Conservation (phyloP, 2,888 invertebrate genomes). For the Smittia sp. region DNA sequence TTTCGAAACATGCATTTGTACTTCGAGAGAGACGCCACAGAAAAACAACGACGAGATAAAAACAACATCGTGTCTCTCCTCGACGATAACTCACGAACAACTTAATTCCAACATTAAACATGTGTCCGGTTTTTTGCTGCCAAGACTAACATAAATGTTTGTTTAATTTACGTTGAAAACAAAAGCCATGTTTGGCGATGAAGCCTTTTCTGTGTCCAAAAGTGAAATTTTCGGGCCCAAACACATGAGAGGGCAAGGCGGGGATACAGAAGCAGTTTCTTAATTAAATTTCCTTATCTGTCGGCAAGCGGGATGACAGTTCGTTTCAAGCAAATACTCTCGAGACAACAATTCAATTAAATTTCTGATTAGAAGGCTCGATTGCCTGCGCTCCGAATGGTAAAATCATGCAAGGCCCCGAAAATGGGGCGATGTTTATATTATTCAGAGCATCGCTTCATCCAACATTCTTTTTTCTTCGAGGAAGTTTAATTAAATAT, state of each 20-base stretch:
- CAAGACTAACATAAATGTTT: slow-evolving; percentile 8
- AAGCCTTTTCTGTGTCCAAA: background rate
- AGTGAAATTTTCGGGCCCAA: background rate
- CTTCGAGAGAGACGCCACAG: background rate
- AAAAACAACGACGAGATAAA: slow-evolving; percentile 1
- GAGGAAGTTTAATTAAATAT: background rate
- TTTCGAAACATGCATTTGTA: slow-evolving; percentile 9
- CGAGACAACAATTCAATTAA: slow-evolving; percentile 4
- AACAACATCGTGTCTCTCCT: slow-evolving; percentile 12
- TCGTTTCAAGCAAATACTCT: background rate
- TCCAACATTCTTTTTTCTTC: background rate
- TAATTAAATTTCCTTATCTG: slow-evolving; percentile 24
- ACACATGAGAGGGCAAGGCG: background rate
- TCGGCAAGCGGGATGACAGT: background rate
- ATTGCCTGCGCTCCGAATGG: background rate
- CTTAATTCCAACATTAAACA: slow-evolving; percentile 17
- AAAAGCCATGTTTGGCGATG: slow-evolving; percentile 16
- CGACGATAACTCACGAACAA: slow-evolving; percentile 8
- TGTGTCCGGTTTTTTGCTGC: background rate
- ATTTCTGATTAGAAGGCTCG: slow-evolving; percentile 8
- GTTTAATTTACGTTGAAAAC: slow-evolving; percentile 14
- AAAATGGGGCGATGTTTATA: background rate
- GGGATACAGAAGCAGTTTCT: background rate
- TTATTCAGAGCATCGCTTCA: background rate
- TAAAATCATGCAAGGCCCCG: background rate